Base-by-base conservation (phyloP, 2,797 vertebrate species). In the Artibeus jamaicensis region DNA sequence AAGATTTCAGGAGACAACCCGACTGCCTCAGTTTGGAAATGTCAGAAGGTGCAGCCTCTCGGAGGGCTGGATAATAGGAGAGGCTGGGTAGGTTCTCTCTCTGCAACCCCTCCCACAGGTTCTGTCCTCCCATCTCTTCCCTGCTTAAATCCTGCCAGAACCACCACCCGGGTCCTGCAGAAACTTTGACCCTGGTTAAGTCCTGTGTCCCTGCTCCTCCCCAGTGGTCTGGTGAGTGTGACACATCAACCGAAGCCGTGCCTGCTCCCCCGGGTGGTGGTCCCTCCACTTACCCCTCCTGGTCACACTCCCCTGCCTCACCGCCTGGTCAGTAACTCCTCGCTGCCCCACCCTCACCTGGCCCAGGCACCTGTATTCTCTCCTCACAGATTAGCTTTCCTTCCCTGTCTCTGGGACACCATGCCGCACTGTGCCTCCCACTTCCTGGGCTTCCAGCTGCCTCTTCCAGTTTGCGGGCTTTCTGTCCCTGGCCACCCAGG, bases 141-240 rank as follows among this genome's bases (percentile, higher is more conserved):
- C 8, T 29, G 15, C n/a, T 5, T 32, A 12, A 21, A 18, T 70
- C 83, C 82, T 85, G 65, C 44, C 34, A 14, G 24, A 53, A 53
- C n/a, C 67, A 21, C n/a, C 16, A 7, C 46, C 65, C 48, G 3
- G 37, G n/a, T 39, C 46, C 65, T 4, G 24, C 46, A 53, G n/a
- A 85, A 42, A 85, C n/a, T 22, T 53, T 5, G 0, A 6, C 15
- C 77, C 22, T 26, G 44, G 46, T 48, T 6, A 37, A 67, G 9
- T 50, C 22, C 82, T 19, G 44, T 4, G 44, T 29, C 44, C 15
- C 15, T 39, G 82, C 22, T 37, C 81, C 42, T 3, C 59, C 42
- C 21, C 32, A 46, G 44, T 3, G 0, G 14, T 15, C 8, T 0
- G 15, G n/a, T 5, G 21, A 48, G n/a, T 37, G 12, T 2, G 5